Base-by-base conservation (phyloP, 30 jellyfish, hydroid and myxozoan genomes). In the Turritopsis dohrnii region DNA sequence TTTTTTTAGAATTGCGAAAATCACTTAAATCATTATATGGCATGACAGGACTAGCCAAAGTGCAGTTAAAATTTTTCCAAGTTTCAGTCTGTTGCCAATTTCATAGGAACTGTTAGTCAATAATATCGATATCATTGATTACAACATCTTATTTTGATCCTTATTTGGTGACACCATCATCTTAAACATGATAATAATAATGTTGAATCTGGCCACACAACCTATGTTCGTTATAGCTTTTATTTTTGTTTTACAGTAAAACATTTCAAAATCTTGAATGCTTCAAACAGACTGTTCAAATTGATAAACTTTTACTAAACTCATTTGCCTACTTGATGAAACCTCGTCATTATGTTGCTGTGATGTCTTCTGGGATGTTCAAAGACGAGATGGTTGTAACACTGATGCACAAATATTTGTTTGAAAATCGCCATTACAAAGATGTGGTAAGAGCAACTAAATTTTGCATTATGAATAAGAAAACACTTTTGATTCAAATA, bases 271-370 rank as follows among this genome's bases (percentile, higher is more conserved):
- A 21, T 66, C 17, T 66, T 4, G 29, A 21, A 3, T 21, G 76
- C 9, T 66, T 66, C 17, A 66, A 7, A 66, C 7, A 66, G 29
- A 66, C 16, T 17, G 8, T 66, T 8, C 29, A 66, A 21, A 66
- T 66, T 21, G 76, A 66, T 66, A 17, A 3, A 17, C 76, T 66
- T 21, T 17, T 66, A 26, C 76, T 3, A 66, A 21, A 26, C 27
- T 66, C 76, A 21, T 26, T 66, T 66, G 76, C 76, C 29, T 66
- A 21, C 29, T 8, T 66, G 27, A 66, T 66, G 76, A 66, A 66
- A 66, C 29, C 76, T 9, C 27, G 76, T 21, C 76, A 66, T 66
- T 66, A 21, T 66, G 9, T 17, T 3, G 29, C 29, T 3, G 76
- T 26, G 29, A 66, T 66, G 29, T 21, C 27, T 21, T 21, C 29